Evolutionary conservation across 2,797 vertebrate species (phyloP), one percentile per base, ranked within the genome.

Genomic region (Brotula barbata): DNA sequence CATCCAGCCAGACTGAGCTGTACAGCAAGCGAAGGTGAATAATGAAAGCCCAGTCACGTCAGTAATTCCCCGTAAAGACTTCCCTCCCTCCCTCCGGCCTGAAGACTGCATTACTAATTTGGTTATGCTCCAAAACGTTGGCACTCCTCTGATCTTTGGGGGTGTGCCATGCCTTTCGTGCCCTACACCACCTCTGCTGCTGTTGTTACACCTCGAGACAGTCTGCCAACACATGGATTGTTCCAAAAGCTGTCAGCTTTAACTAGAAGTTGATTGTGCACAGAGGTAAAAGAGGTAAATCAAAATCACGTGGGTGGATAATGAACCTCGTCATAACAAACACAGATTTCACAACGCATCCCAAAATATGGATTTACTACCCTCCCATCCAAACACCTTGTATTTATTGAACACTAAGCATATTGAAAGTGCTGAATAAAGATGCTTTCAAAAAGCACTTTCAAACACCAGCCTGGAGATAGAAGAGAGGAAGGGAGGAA

Each of bases 141-240:
- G 53, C 68, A 28, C 58, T 10, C 41, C 47, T 75, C 60, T 78
- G 71, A 82, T 83, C 71, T 78, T 59, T 76, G 59, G 71, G 80
- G 71, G 60, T 55, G 1, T 51, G 43, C 74, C 66, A 68, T 64
- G 73, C 68, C 67, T 82, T 58, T 6, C 13, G 34, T 41, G 73
- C 61, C 77, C 31, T 6, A 2, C 34, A 36, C 9, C 34, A 75
- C 71, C 46, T 53, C 77, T 25, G 44, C 57, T 19, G 49, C 61
- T 6, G 8, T 40, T 53, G 46, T 39, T 21, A 40, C 57, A 45
- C 55, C 47, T 52, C 25, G 46, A 59, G 46, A 72, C 28, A 68
- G 68, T 45, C 56, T 40, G 19, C 10, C 43, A 40, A 51, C 77
- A 71, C 62, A 60, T 69, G 43, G 52, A 65, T 15, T 41, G 16